phyloP scores from a whole-genome alignment of 2,888 invertebrate genomes.

The Cephus sareptanus region DNA sequence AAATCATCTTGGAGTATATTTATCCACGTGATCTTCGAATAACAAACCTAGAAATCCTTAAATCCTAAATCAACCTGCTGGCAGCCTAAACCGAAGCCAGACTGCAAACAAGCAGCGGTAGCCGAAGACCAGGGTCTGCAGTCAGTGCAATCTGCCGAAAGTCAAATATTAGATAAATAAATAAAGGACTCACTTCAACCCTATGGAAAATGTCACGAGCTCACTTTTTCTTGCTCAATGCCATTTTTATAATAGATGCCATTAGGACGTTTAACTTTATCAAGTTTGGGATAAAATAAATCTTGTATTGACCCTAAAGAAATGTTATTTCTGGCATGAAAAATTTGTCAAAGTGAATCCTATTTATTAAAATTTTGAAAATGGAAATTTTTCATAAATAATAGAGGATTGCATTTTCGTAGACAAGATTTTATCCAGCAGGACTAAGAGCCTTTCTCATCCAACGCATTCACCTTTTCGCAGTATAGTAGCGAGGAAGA shows the following conservation, averaged over 20 bases:
- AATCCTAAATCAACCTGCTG: conserved; percentile 64
- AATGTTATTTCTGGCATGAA: not conserved
- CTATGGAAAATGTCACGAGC: not conserved
- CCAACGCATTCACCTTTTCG: not conserved
- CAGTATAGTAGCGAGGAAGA: conserved; percentile 22
- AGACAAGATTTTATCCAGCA: not conserved
- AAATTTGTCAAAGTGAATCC: too few relatives aligned
- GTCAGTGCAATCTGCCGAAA: conserved; percentile 50
- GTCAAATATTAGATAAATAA: conserved; percentile 61
- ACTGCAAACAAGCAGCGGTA: conserved; percentile 53
- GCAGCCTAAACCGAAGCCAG: conserved; percentile 43
- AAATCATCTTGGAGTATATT: conserved; percentile 57
- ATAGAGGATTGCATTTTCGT: not conserved
- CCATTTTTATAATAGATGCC: not conserved
- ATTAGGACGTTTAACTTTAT: not conserved
- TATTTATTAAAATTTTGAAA: not conserved
- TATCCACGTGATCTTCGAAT: conserved; percentile 59
- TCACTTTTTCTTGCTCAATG: not conserved
- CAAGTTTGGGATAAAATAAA: not conserved
- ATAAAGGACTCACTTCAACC: conserved; percentile 31
- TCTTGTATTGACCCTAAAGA: not conserved
- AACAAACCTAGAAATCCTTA: conserved; percentile 61
- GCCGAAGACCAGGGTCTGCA: not conserved
- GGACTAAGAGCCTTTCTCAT: not conserved
- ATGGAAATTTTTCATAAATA: not conserved